Conservation (phyloP, 2,888 invertebrate genomes). For the Noctua pronuba region DNA sequence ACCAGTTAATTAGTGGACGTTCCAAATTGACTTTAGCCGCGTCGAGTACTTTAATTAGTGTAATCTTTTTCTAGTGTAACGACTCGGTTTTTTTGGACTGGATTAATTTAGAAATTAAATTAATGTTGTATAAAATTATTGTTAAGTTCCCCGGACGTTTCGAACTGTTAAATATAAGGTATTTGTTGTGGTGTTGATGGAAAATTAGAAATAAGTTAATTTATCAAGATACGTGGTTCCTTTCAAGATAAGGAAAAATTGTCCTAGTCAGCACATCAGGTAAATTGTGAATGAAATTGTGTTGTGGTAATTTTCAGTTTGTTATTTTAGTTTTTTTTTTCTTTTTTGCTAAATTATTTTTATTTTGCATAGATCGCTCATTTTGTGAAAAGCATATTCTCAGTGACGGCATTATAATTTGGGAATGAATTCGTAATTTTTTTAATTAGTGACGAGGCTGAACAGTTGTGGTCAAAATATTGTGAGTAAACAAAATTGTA, state of each 20-base stretch:
- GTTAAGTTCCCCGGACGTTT: slow-evolving; percentile 72
- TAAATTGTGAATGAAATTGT: slow-evolving; percentile 54
- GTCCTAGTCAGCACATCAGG: slow-evolving; percentile 58
- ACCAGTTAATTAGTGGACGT: slow-evolving; percentile 78
- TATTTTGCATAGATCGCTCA: slow-evolving; percentile 28
- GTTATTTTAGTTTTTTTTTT: slow-evolving; percentile 5
- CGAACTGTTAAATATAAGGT: slow-evolving; percentile 72
- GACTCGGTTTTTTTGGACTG: slow-evolving; percentile 74
- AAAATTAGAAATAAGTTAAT: slow-evolving; percentile 56
- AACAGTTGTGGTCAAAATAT: slow-evolving; percentile 23
- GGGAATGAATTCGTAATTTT: not conserved
- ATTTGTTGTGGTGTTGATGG: slow-evolving; percentile 75
- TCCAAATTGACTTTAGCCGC: slow-evolving; percentile 76
- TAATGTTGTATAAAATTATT: slow-evolving; percentile 68
- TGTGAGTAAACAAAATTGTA: slow-evolving; percentile 23
- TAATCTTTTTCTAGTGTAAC: slow-evolving; percentile 78
- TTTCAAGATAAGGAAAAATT: slow-evolving; percentile 56
- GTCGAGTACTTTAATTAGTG: slow-evolving; percentile 78
- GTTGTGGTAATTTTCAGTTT: slow-evolving; percentile 17
- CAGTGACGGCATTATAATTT: not conserved
- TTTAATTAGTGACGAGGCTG: not conserved
- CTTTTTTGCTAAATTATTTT: slow-evolving; percentile 19
- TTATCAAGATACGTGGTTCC: slow-evolving; percentile 50
- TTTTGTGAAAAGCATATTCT: slow-evolving; percentile 35
- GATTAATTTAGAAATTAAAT: slow-evolving; percentile 67